Evolutionary conservation across 2,113 vertebrate genomes (phyloP).

Genomic region (Lagopus muta): DNA sequence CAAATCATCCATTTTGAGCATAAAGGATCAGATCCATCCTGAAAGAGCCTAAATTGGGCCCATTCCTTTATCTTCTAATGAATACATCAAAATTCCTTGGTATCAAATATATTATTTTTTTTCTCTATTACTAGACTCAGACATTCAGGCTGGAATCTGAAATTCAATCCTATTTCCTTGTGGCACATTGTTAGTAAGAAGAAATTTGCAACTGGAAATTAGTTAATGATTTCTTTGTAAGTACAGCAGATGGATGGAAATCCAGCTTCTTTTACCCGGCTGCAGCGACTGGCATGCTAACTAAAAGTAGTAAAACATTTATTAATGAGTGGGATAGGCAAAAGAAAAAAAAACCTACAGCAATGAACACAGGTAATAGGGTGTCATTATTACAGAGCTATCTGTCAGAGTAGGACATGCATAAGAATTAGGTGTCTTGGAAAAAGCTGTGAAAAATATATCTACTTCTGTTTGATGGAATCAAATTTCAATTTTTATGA

Average conservation of each 20-base stretch:
- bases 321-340: slow-evolving; percentile 20
- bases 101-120: not conserved
- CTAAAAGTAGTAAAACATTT: slow-evolving; percentile 14
- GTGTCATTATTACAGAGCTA: slow-evolving; percentile 29
- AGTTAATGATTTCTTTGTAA: slow-evolving; percentile 10
- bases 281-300: not conserved
- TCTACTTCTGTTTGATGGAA: slow-evolving; percentile 22
- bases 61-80: not conserved
- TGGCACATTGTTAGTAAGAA: not conserved
- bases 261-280: not conserved
- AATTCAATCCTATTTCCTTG: not conserved
- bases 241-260: not conserved
- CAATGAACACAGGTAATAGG: slow-evolving; percentile 14
- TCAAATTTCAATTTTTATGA: slow-evolving; percentile 52
- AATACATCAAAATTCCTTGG: not conserved
- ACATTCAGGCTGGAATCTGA: not conserved
- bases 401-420: slow-evolving; percentile 2
- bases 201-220: slow-evolving; percentile 26
- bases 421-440: slow-evolving; percentile 34
- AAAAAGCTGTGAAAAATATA: slow-evolving; percentile 27
- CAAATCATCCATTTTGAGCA: not conserved
- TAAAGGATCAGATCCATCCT: not conserved
- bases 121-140: not conserved
- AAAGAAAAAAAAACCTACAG: not conserved
- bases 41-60: not conserved